phyloP scores from a whole-genome alignment of 2,888 invertebrate genomes.

The Parnassius orleans region DNA sequence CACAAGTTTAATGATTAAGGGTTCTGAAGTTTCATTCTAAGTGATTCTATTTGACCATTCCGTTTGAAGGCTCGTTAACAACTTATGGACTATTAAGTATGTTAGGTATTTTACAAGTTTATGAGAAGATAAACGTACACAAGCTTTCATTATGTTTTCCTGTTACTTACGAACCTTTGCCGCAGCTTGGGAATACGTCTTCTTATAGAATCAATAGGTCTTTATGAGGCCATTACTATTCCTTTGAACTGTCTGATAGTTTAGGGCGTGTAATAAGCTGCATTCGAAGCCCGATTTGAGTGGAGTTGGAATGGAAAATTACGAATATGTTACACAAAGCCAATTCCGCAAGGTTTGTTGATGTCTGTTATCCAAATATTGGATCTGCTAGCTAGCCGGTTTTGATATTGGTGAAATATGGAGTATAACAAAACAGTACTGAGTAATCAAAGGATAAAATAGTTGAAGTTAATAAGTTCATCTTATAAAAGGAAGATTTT shows the following conservation, averaged over 20 bases:
- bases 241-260: constrained; percentile 23
- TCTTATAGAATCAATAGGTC: constrained; percentile 25
- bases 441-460: too few species aligned
- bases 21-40: background rate
- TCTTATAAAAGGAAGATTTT: too few species aligned
- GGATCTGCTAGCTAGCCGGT: too few species aligned
- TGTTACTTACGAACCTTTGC: constrained; percentile 11
- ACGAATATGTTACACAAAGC: background rate
- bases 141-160: constrained; percentile 21
- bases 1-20: background rate
- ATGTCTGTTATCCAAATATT: too few species aligned
- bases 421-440: too few species aligned
- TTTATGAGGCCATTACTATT: constrained; percentile 22
- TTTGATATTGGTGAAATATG: too few species aligned
- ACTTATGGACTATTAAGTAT: constrained; percentile 11
- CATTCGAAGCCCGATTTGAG: constrained; percentile 8
- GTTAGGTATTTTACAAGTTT: constrained; percentile 22
- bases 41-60: background rate
- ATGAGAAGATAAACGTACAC: constrained; percentile 25
- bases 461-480: too few species aligned
- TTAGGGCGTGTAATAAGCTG: constrained; percentile 12
- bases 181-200: constrained; percentile 19
- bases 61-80: constrained; percentile 7
- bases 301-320: background rate
- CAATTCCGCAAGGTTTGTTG: too few species aligned